Base-by-base conservation (phyloP, 2,113 vertebrate species). In the Sylvia atricapilla region DNA sequence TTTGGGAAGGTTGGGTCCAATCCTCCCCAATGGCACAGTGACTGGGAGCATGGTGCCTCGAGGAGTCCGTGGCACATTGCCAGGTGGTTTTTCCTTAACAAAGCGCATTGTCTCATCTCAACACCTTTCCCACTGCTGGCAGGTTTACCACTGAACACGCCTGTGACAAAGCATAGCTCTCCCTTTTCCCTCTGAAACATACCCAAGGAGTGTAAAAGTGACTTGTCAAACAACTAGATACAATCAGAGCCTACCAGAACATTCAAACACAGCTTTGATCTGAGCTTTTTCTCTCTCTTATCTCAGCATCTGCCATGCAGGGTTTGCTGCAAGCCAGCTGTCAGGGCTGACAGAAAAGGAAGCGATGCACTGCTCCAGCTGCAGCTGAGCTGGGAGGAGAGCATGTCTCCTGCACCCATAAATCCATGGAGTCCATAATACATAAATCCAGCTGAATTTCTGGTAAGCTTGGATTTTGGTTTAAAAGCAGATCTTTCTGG, bases 331-430 rank as follows among this genome's bases (percentile, higher is more conserved):
- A 68, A 69, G 52, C n/a, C 43, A 35, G 66, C 56, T 59, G 28
- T n/a, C 52, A 33, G 37, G 16, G 22, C 16, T 35, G 22, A 21
- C 9, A 46, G 33, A 43, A 58, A 60, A 52, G 49, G 1, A 30
- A 25, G 43, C 83, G 59, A 69, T 2, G 1, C 35, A 1, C 18
- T 75, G 43, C 25, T 53, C 46, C 50, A 43, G 24, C 25, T 18
- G 1, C 10, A 55, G n/a, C 68, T 19, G 17, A 74, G 55, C 59
- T 1, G 1, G 31, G 11, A 52, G n/a, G n/a, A 56, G 49, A 52
- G 20, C 0, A 0, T 50, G 22, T 49, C 46, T 37, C 37, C 59
- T 64, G n/a, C 2, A 2, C n/a, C 37, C 43, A 2, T 5, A 25
- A 83, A 59, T 21, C 49, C 47, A 47, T n/a, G n/a, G n/a, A n/a